These are phyloP conservation scores for Barypeithes pellucidus DNA, from an alignment of 2,888 invertebrate species.

Conservation along the genomic window DNA sequence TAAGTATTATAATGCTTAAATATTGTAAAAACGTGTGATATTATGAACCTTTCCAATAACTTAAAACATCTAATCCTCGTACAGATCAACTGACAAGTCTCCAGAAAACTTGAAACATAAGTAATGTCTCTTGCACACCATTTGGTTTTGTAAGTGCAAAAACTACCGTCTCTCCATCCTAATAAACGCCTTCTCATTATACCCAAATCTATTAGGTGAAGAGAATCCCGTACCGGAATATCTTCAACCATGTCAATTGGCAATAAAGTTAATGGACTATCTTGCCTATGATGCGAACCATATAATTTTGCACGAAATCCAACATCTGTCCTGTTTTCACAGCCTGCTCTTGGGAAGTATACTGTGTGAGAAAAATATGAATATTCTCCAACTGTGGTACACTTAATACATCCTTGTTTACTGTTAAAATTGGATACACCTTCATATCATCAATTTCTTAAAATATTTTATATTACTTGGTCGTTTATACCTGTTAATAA, in stretches of 20 bases:
- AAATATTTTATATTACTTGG: neutral
- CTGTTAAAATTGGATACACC: conserved; percentile 54
- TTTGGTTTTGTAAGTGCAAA: conserved; percentile 53
- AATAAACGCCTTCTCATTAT: conserved; percentile 49
- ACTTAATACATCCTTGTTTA: conserved; percentile 55
- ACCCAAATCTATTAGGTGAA: conserved; percentile 55
- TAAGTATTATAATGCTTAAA: conserved; percentile 41
- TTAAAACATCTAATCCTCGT: conserved; percentile 43
- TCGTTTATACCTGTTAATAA: neutral
- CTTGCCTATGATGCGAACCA: conserved; percentile 48
- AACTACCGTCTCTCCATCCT: conserved; percentile 52
- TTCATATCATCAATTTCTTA: conserved; percentile 5
- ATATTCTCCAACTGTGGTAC: conserved; percentile 49
- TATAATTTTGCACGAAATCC: conserved; percentile 41
- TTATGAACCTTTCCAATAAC: conserved; percentile 17
- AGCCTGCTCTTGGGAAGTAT: conserved; percentile 42
- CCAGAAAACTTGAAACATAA: conserved; percentile 46
- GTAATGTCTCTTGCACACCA: conserved; percentile 51
- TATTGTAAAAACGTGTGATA: conserved; percentile 53
- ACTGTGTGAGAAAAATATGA: conserved; percentile 41
- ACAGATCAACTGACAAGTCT: conserved; percentile 49
- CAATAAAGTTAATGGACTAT: conserved; percentile 38
- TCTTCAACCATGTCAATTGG: conserved; percentile 50
- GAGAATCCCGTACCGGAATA: conserved; percentile 52
- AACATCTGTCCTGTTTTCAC: conserved; percentile 37